Evolutionary conservation across 2,888 invertebrate species (phyloP), one percentile per base, ranked within the genome.

Genomic region (Eilema griseolum): DNA sequence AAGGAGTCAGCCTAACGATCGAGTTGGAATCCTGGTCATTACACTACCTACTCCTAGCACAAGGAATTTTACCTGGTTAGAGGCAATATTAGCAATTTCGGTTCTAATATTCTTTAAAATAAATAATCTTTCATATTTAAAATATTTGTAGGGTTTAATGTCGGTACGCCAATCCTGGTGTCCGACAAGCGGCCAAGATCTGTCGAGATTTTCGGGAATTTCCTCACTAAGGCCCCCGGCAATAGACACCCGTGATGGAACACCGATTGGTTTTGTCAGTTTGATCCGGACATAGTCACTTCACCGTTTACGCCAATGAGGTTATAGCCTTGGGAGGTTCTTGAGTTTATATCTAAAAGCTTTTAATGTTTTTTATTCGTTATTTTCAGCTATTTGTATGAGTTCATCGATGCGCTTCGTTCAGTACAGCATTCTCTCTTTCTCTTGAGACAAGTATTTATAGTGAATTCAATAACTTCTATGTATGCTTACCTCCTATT

Each of bases 261-360:
- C n/a, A 52, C 52, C 52, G 52, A n/a, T n/a, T 52, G 52, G 52
- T 52, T n/a, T 52, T 52, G 52, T 52, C 52, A 52, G 52, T 52
- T 52, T 52, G 52, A n/a, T 52, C n/a, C 52, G 20, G 52, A 52
- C n/a, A 52, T 52, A 52, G n/a, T 5, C 52, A 52, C 52, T 52
- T 52, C 52, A 52, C 52, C n/a, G 52, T 59, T 59, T 59, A 59
- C 57, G 26, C 57, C 57, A 52, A 52, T n/a, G 52, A 52, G 52
- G 52, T n/a, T 52, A 52, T n/a, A 52, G 52, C 52, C 2, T 2
- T 10, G n/a, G n/a, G 52, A n/a, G 8, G 8, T 59, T 26, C 57
- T 26, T 4, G 7, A n/a, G n/a, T 8, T 52, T n/a, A 52, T n/a
- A n/a, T 20, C n/a, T 52, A 52, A 52, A 52, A 52, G 52, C n/a